phyloP scores from a whole-genome alignment of 2,113 vertebrate species.

The Oryzias melastigma region DNA sequence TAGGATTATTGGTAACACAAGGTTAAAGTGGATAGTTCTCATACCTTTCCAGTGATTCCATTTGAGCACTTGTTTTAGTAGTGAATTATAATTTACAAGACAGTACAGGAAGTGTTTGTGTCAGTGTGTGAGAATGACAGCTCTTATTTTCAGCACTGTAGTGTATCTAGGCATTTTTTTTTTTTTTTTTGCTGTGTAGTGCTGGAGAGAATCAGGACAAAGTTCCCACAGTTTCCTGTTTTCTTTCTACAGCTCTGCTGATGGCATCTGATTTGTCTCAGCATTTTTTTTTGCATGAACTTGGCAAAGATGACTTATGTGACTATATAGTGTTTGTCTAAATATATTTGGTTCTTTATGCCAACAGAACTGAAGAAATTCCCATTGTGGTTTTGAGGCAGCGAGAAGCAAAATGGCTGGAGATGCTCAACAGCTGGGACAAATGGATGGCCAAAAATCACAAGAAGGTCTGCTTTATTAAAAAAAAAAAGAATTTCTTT shows the following conservation, averaged over 20 bases:
- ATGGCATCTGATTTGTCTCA: conserved; percentile 44
- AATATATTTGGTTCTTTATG: conserved; percentile 3
- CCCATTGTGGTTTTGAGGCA: conserved; percentile 89
- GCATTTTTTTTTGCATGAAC: conserved; percentile 48
- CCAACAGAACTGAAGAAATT: conserved; percentile 78
- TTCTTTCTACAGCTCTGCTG: conserved; percentile 34
- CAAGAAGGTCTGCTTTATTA: conserved; percentile 84
- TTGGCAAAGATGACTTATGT: conserved; percentile 24
- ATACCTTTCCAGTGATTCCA: background rate
- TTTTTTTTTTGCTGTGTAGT: conserved; percentile 13
- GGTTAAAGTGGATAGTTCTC: background rate
- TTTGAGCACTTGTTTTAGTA: background rate
- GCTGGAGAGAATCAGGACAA: conserved; percentile 44
- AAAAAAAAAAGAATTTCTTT: background rate
- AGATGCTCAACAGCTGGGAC: conserved; percentile 98
- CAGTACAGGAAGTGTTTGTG: background rate
- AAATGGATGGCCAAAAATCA: conserved; percentile 99
- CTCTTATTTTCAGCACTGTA: background rate
- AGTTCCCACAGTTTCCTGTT: conserved; percentile 70
- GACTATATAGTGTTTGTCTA: background rate
- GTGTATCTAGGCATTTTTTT: conserved; percentile 15
- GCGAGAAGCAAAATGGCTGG: conserved; percentile 94
- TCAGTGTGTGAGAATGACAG: background rate
- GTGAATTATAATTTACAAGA: background rate
- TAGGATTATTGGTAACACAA: background rate